phyloP scores from a whole-genome alignment of 1,140 invertebrate genomes.

The Riptortus pedestris region DNA sequence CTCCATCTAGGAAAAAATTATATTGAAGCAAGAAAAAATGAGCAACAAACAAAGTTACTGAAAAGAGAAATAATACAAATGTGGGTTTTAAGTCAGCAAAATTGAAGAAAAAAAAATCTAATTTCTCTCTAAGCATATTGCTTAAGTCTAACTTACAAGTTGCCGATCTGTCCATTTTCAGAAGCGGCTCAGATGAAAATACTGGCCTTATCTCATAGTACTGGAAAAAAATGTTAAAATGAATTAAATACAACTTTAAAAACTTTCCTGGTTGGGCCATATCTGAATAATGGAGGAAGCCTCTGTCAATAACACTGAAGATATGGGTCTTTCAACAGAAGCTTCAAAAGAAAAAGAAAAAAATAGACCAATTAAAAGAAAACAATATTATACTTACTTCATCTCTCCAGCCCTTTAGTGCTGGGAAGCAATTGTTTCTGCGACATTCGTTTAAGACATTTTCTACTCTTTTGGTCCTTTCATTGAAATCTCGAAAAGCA shows the following conservation, averaged over 20 bases:
- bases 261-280: too few species aligned
- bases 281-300: too few species aligned
- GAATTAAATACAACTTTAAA: slow-evolving; percentile 14
- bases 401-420: slow-evolving; percentile 79
- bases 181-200: slow-evolving; percentile 55
- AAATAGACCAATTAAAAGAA: not conserved
- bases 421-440: slow-evolving; percentile 50
- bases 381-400: slow-evolving; percentile 51
- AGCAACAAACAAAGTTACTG: too few species aligned
- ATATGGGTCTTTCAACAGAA: not conserved
- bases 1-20: too few species aligned
- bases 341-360: not conserved
- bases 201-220: slow-evolving; percentile 72
- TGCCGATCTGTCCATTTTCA: slow-evolving; percentile 85
- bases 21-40: too few species aligned
- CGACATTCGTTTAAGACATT: slow-evolving; percentile 63
- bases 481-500: slow-evolving; percentile 68
- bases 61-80: too few species aligned
- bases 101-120: too few species aligned
- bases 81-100: too few species aligned
- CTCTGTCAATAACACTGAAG: not conserved
- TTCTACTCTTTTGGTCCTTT: slow-evolving; percentile 66
- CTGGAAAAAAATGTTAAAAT: slow-evolving; percentile 39
- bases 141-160: slow-evolving; percentile 56
- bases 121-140: too few species aligned